Evolutionary conservation across 2,888 invertebrate genomes (phyloP), one percentile per base, ranked within the genome.

Genomic region (Rotaria socialis): DNA sequence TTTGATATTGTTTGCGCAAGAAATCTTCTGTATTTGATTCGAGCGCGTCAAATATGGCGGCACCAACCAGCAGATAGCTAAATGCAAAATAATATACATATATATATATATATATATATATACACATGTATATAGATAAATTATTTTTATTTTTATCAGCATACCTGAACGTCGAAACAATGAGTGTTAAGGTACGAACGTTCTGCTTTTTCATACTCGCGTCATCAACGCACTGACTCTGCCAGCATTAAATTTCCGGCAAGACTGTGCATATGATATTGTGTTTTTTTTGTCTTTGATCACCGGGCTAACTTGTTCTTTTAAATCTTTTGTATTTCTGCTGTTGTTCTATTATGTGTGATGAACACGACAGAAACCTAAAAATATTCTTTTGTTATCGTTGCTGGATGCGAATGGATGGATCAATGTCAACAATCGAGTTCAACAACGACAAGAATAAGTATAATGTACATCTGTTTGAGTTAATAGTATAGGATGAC

Each of bases 11-110:
- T 75, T 75, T 50, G 11, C 84, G 75, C 3, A 85, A 56, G 22
- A 19, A 55, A 75, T 86, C 86, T 85, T 86, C 86, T 27, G 85
- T 85, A 27, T 86, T 58, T 50, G 85, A 85, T 50, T 99, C 99
- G 87, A 99, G 92, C 22, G 96, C 95, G 93, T 99, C 99, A 92
- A 99, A 99, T 55, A 99, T 97, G 75, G 99, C 97, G 47, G 99
- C 99, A 85, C 99, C 99, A 88, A 99, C 95, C 88, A 99, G 93
- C 88, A 99, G 93, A 93, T 99, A 99, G 43, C 43, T 47, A n/a
- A 86, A 86, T 60, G 16, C 2, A 35, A 67, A 41, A 35, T 35
- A 67, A 67, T 22, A 56, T 24, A 55, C 16, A 7, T 55, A 7
- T 55, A 55, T 16, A 55, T 7, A 52, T 52, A 19, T 50, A 50